A percentile compares a stretch with the other conserved stretches of the same genome.
phyloP scores from a whole-genome alignment of 1,140 invertebrate species.

The Bicyclus anynana region DNA sequence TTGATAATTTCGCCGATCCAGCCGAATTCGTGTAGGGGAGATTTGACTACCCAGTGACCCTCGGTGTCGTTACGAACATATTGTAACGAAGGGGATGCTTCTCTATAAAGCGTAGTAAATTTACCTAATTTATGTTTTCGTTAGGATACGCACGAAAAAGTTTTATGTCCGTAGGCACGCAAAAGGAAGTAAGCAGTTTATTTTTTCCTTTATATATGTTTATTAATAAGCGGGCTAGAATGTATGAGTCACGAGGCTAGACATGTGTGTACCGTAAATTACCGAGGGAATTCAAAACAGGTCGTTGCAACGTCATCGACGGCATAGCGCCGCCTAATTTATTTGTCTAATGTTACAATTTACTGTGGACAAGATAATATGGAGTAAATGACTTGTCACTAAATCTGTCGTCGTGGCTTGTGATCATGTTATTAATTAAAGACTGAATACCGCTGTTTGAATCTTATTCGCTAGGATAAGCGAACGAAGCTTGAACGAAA shows the following conservation, averaged over 20 bases:
- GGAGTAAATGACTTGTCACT: slow-evolving; percentile 17
- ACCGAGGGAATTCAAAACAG: slow-evolving; percentile 52
- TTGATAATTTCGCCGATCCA: slow-evolving; percentile 69
- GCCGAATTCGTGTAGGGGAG: slow-evolving; percentile 55
- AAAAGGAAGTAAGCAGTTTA: slow-evolving; percentile 69
- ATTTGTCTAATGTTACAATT: slow-evolving; percentile 25
- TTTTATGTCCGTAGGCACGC: slow-evolving; percentile 71
- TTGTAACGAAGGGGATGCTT: slow-evolving; percentile 72
- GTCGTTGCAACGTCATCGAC: slow-evolving; percentile 43
- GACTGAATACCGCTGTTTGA: not conserved
- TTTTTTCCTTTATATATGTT: slow-evolving; percentile 59
- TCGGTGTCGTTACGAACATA: slow-evolving; percentile 66
- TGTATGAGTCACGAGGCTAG: slow-evolving; percentile 49
- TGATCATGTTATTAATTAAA: slow-evolving; percentile 1
- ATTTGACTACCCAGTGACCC: slow-evolving; percentile 63
- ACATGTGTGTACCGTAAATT: slow-evolving; percentile 55
- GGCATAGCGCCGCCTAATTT: slow-evolving; percentile 40
- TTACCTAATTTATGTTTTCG: slow-evolving; percentile 75
- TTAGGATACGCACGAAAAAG: slow-evolving; percentile 69
- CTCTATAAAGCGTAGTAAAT: slow-evolving; percentile 68
- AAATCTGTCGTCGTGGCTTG: slow-evolving; percentile 4
- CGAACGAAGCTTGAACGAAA: too few relatives aligned
- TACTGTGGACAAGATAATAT: slow-evolving; percentile 21
- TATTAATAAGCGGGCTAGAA: slow-evolving; percentile 58
- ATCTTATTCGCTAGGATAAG: too few relatives aligned